phyloP scores from a whole-genome alignment of 1,140 invertebrate genomes.

The Odontomachus brunneus region DNA sequence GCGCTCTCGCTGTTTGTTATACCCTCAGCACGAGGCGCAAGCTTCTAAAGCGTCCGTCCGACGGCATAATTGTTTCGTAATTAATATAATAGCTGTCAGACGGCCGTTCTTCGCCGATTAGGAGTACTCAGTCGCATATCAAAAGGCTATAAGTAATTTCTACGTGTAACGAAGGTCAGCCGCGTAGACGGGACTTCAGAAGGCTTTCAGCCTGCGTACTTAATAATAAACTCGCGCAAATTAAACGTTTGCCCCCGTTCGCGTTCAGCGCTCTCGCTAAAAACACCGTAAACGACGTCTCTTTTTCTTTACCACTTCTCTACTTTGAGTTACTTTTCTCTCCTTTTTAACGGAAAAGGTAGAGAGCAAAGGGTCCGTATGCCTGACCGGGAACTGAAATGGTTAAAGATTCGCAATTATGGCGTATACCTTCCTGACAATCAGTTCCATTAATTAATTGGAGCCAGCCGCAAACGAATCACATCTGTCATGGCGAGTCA shows the following conservation, averaged over 20 bases:
- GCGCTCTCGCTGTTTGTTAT: slow-evolving; percentile 40
- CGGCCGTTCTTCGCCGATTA: slow-evolving; percentile 35
- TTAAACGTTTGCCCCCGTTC: background rate
- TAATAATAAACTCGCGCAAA: slow-evolving; percentile 35
- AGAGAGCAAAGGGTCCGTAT: background rate
- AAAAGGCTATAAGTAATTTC: slow-evolving; percentile 47
- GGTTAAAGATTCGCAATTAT: background rate
- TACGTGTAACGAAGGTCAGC: background rate
- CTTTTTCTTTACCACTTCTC: background rate
- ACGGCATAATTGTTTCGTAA: slow-evolving; percentile 69
- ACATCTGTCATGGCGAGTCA: background rate
- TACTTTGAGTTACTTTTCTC: too few relatives aligned
- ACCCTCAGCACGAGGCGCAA: slow-evolving; percentile 49
- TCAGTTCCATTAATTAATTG: too few relatives aligned
- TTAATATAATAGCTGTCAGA: slow-evolving; percentile 60
- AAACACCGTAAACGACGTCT: background rate
- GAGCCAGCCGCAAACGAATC: too few relatives aligned
- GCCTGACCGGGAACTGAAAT: background rate
- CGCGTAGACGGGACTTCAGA: background rate
- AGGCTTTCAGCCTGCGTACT: slow-evolving; percentile 12
- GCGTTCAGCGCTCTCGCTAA: background rate
- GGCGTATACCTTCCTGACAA: too few relatives aligned
- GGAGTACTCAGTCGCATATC: slow-evolving; percentile 40
- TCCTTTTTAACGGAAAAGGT: background rate
- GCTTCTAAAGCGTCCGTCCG: slow-evolving; percentile 57